Conservation (phyloP, 92 coral and sea anemone species). For the Blastomussa wellsi region DNA sequence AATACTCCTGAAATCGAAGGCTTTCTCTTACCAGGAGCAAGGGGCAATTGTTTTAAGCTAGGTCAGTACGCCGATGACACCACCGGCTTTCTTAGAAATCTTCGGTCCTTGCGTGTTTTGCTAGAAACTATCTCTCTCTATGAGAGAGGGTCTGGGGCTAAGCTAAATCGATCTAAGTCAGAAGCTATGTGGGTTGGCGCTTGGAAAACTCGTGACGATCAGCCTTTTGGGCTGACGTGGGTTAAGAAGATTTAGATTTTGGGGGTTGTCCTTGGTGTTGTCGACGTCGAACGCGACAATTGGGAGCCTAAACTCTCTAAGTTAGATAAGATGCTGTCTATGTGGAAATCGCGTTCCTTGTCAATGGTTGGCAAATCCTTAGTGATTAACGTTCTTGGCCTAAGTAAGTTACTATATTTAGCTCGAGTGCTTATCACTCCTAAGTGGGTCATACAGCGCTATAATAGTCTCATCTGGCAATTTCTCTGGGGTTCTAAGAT, state of each 20-base stretch:
- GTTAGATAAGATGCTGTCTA: background rate
- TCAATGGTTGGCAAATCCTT: constrained; percentile 47
- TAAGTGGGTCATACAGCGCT: background rate
- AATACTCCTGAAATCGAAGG: constrained; percentile 6
- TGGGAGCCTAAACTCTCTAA: background rate
- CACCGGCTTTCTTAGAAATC: constrained; percentile 7
- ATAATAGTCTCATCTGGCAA: constrained; percentile 7
- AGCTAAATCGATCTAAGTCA: constrained; percentile 29
- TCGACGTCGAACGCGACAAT: background rate
- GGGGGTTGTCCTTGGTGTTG: constrained; percentile 22
- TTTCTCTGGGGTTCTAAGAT: constrained; percentile 27
- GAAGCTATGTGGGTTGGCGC: constrained; percentile 49
- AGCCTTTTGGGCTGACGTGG: constrained; percentile 49
- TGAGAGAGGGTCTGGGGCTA: constrained; percentile 49
- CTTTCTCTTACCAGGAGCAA: constrained; percentile 27
- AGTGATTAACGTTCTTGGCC: constrained; percentile 22
- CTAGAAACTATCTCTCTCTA: constrained; percentile 14
- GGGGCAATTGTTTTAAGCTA: background rate
- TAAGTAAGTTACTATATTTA: background rate
- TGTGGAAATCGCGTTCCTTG: constrained; percentile 39
- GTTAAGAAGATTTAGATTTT: constrained; percentile 24
- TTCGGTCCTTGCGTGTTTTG: background rate
- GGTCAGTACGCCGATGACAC: constrained; percentile 57
- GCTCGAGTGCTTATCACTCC: constrained; percentile 8
- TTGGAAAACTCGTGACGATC: constrained; percentile 20